A percentile compares a stretch with the other conserved stretches of the same genome.
phyloP scores from a whole-genome alignment of 2,888 invertebrate genomes.

The Ormyrus labotus region DNA sequence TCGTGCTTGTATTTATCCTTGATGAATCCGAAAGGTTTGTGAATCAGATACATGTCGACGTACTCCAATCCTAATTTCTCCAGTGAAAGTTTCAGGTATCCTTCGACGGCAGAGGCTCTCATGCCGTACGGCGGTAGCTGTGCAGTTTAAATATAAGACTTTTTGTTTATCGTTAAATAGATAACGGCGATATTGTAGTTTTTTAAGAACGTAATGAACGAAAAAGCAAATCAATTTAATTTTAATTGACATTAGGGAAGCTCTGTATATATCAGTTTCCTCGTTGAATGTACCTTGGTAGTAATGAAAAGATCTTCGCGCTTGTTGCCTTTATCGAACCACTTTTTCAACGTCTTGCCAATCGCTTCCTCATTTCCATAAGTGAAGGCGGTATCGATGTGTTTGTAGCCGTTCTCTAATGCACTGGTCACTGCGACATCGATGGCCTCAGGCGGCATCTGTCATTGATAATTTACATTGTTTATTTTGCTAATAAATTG shows the following conservation, averaged over 20 bases:
- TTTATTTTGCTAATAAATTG: neutral
- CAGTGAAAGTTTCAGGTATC: constrained; percentile 82
- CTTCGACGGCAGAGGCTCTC: constrained; percentile 81
- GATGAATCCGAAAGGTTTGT: constrained; percentile 84
- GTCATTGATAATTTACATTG: constrained; percentile 20
- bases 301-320: constrained; percentile 87
- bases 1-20: constrained; percentile 78
- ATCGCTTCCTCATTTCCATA: constrained; percentile 88
- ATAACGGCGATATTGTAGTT: too few relatives aligned
- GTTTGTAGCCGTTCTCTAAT: constrained; percentile 84
- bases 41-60: constrained; percentile 87
- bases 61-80: constrained; percentile 82
- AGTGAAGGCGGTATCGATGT: constrained; percentile 88
- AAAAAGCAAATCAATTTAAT: too few relatives aligned
- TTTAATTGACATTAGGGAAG: too few relatives aligned
- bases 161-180: too few relatives aligned
- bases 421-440: constrained; percentile 81
- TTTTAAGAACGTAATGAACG: too few relatives aligned
- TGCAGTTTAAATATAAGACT: too few relatives aligned
- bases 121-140: constrained; percentile 85
- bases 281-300: constrained; percentile 80
- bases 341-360: constrained; percentile 82
- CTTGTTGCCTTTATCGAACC: constrained; percentile 81
- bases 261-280: too few relatives aligned
- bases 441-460: constrained; percentile 78